Evolutionary conservation across 2,888 invertebrate genomes (phyloP).

Genomic region (Volucella inanis): DNA sequence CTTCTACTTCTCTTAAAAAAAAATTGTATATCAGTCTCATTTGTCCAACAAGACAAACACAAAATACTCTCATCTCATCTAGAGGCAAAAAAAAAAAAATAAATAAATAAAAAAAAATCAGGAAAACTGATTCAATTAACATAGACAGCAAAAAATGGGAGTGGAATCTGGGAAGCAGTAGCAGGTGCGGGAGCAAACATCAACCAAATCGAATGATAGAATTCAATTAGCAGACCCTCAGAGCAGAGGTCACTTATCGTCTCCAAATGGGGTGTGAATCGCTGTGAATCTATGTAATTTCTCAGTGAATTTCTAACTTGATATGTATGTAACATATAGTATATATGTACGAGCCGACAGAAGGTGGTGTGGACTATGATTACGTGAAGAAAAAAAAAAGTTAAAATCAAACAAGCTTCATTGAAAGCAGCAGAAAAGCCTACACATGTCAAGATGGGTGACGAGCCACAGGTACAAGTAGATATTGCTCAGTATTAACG

Average conservation of each 20-base stretch:
- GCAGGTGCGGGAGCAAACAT: not conserved
- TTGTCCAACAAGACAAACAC: slow-evolving; percentile 15
- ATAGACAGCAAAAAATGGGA: not conserved
- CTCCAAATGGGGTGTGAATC: slow-evolving; percentile 51
- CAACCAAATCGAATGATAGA: slow-evolving; percentile 49
- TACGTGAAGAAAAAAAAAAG: slow-evolving; percentile 27
- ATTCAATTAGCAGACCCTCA: slow-evolving; percentile 44
- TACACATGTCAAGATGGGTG: slow-evolving; percentile 1
- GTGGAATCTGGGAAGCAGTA: not conserved
- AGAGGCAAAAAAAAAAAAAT: slow-evolving; percentile 16
- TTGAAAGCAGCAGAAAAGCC: slow-evolving; percentile 6
- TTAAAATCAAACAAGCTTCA: slow-evolving; percentile 6
- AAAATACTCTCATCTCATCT: slow-evolving; percentile 16
- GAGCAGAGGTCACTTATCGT: slow-evolving; percentile 53
- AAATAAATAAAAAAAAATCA: slow-evolving; percentile 8
- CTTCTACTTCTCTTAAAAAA: slow-evolving; percentile 12
- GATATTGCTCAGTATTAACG: slow-evolving; percentile 11
- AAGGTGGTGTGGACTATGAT: slow-evolving; percentile 16
- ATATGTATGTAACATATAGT: too few species aligned
- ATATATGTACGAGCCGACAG: not conserved
- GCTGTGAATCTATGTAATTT: slow-evolving; percentile 6
- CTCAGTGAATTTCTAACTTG: not conserved
- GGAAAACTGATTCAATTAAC: slow-evolving; percentile 29
- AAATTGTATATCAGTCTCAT: slow-evolving; percentile 20
- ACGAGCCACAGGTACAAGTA: not conserved